Percentiles rank a stretch among this genome's conserved stretches.
phyloP scores from a whole-genome alignment of 2,797 vertebrate species.

The Melanotaenia parkinsoni region DNA sequence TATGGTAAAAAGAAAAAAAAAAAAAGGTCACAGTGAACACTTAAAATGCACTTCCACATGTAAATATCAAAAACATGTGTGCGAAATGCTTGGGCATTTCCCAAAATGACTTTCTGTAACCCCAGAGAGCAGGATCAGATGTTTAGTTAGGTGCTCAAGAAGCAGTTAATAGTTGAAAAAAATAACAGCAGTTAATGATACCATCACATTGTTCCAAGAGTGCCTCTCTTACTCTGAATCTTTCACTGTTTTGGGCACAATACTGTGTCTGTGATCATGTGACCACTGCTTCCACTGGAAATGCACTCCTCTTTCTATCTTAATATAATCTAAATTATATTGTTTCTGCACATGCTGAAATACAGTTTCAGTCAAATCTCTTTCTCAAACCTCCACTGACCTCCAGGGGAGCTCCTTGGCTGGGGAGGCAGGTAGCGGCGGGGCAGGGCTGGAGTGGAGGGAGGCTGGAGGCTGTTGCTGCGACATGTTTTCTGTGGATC shows the following conservation, averaged over 20 bases:
- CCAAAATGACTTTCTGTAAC: neutral
- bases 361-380: neutral
- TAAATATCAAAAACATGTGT: neutral
- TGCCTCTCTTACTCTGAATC: neutral
- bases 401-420: slow-evolving; percentile 84
- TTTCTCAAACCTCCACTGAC: slow-evolving; percentile 49
- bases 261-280: slow-evolving; percentile 4
- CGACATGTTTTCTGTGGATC: slow-evolving; percentile 73
- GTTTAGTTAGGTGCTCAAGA: neutral
- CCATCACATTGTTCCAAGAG: neutral
- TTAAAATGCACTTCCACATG: neutral
- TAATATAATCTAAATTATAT: neutral
- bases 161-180: neutral
- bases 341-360: neutral
- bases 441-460: slow-evolving; percentile 81
- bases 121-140: too few species aligned
- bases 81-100: neutral
- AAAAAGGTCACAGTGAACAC: neutral
- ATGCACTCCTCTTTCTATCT: neutral
- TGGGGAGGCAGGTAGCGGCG: slow-evolving; percentile 91
- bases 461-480: slow-evolving; percentile 76
- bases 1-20: neutral
- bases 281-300: slow-evolving; percentile 18
- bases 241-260: neutral
- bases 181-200: neutral